Evolutionary conservation across 1,140 invertebrate genomes (phyloP).

Genomic region (Drosophila cardini): DNA sequence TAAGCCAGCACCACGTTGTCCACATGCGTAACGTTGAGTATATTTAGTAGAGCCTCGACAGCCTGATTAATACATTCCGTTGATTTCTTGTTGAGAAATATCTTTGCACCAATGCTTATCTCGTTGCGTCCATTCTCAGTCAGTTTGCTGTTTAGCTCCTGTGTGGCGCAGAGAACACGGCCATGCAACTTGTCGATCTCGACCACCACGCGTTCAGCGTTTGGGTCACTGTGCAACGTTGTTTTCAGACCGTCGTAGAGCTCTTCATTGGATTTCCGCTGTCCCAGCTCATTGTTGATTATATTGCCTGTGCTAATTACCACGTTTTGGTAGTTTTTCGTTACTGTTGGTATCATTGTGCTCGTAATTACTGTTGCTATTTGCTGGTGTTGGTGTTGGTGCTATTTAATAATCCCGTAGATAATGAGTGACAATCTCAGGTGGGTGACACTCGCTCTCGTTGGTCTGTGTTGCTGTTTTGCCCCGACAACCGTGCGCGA

Average conservation of each 20-base stretch:
- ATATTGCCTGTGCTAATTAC: slow-evolving; percentile 94
- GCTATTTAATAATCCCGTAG: slow-evolving; percentile 20
- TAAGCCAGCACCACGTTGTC: slow-evolving; percentile 83
- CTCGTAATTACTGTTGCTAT: not conserved
- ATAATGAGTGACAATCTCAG: slow-evolving; percentile 31
- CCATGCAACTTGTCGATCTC: slow-evolving; percentile 67
- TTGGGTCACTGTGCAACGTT: slow-evolving; percentile 69
- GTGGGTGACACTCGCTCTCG: slow-evolving; percentile 45
- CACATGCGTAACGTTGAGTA: slow-evolving; percentile 77
- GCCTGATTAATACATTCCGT: slow-evolving; percentile 63
- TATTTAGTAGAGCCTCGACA: slow-evolving; percentile 64
- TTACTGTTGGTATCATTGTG: slow-evolving; percentile 77
- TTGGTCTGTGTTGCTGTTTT: slow-evolving; percentile 48
- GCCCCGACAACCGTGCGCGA: slow-evolving; percentile 31
- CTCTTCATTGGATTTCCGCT: slow-evolving; percentile 92
- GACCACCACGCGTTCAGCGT: slow-evolving; percentile 61
- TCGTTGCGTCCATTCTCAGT: slow-evolving; percentile 87
- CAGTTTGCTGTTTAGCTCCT: slow-evolving; percentile 87
- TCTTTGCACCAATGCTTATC: slow-evolving; percentile 88
- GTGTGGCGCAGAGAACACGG: slow-evolving; percentile 78
- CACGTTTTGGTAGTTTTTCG: slow-evolving; percentile 79
- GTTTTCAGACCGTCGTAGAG: slow-evolving; percentile 80
- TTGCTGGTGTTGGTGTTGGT: slow-evolving; percentile 1
- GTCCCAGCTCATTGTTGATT: slow-evolving; percentile 90
- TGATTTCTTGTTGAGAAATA: slow-evolving; percentile 86